Evolutionary conservation across 1,140 invertebrate genomes (phyloP), one percentile per base, ranked within the genome.

Genomic region (Sitodiplosis mosellana): DNA sequence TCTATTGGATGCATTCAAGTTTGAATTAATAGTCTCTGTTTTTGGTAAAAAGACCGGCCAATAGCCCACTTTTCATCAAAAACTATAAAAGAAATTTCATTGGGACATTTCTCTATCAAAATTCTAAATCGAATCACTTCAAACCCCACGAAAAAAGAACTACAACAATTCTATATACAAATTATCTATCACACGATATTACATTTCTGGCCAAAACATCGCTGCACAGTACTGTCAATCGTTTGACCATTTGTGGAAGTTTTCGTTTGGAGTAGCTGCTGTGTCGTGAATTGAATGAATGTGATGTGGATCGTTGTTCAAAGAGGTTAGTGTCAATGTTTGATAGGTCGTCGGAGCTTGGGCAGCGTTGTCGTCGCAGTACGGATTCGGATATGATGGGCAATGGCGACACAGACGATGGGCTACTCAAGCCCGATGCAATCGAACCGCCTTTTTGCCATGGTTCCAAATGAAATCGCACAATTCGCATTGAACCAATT

Each of bases 391-490:
- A 63, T 2, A 64, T 54, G 37, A 64, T 44, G 0, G 54, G 52
- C 49, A 61, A 43, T n/a, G 62, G 63, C 1, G 61, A 60, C 27
- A 60, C 62, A 36, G 57, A 57, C 5, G 56, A 55, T 12, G 61
- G 61, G 6, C n/a, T 43, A 27, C 27, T 27, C 3, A 27, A 10
- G 48, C 61, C 63, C 22, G 61, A 58, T 6, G 56, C 59, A 1
- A 59, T 49, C 1, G 61, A 61, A 15, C 61, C 59, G 15, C 56
- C 52, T 15, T 60, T 58, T 36, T 63, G 62, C 62, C 62, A 64
- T 42, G 61, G 60, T 53, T 64, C 62, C 47, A 64, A 34, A 33
- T 64, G 59, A 53, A 64, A 64, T 43, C 61, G 61, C 42, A 64
- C 61, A 34, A 64, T 64, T 36, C 62, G 59, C 62, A 64, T 64